Evolutionary conservation across 1,140 invertebrate genomes (phyloP).

Genomic region (Papilio xuthus): DNA sequence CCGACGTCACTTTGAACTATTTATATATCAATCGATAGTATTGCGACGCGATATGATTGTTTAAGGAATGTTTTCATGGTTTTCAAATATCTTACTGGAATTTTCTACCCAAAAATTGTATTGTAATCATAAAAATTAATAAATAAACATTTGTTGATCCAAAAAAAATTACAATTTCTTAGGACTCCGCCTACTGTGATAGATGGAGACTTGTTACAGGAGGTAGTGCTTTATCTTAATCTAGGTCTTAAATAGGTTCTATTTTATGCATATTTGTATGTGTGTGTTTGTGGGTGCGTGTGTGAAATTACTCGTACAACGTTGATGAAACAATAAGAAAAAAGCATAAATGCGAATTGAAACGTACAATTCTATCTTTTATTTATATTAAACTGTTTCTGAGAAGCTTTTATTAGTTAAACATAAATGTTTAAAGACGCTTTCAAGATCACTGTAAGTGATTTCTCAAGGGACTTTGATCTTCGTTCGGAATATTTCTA

Average conservation of each 20-base stretch:
- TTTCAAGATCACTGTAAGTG: background rate
- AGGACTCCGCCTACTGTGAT: no score
- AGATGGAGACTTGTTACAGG: no score
- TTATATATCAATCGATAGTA: background rate
- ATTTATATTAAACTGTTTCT: background rate
- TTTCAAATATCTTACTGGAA: background rate
- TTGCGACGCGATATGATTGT: background rate
- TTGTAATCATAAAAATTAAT: no score
- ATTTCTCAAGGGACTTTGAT: constrained; percentile 6
- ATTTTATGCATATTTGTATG: no score
- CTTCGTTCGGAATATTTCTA: background rate
- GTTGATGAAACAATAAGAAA: background rate
- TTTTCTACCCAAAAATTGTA: background rate
- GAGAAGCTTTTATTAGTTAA: background rate
- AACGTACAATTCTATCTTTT: background rate
- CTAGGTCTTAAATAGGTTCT: no score
- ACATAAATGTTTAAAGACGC: background rate
- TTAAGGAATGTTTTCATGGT: background rate
- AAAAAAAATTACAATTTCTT: no score
- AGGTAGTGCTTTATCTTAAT: no score
- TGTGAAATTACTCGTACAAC: background rate
- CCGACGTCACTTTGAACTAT: background rate
- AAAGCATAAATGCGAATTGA: background rate
- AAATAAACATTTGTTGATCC: no score
- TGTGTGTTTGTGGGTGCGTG: no score